Evolutionary conservation across 2,113 vertebrate genomes (phyloP).

Genomic region (Salvelinus fontinalis): DNA sequence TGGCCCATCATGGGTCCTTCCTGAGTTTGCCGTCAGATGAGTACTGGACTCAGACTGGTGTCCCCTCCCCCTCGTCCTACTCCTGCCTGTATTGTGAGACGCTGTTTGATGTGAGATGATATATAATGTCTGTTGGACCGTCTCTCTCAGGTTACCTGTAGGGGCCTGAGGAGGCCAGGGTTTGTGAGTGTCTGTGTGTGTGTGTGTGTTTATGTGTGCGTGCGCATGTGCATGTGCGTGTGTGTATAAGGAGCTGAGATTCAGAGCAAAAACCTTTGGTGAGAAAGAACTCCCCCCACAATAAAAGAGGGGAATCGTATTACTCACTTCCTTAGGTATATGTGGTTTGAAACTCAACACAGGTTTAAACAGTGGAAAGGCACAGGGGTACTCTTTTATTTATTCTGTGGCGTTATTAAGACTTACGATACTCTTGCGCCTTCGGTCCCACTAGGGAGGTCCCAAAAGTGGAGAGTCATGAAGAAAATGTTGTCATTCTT

Average conservation of each 20-base stretch:
- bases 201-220: too few species aligned
- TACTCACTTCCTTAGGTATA: too few species aligned
- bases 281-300: not conserved
- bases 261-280: slow-evolving; percentile 21
- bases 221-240: too few species aligned
- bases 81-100: slow-evolving; percentile 3
- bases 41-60: not conserved
- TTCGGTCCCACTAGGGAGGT: slow-evolving; percentile 23
- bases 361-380: slow-evolving; percentile 52
- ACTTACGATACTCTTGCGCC: slow-evolving; percentile 43
- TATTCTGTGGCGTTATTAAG: slow-evolving; percentile 2
- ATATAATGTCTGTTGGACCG: slow-evolving; percentile 60
- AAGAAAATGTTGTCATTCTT: too few species aligned
- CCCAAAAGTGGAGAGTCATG: too few species aligned
- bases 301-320: slow-evolving; percentile 18
- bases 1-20: slow-evolving; percentile 28
- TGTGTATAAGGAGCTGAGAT: slow-evolving; percentile 11
- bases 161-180: slow-evolving; percentile 9
- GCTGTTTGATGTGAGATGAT: slow-evolving; percentile 60
- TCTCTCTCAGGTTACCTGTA: slow-evolving; percentile 60
- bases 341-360: too few species aligned
- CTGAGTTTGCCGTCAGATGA: not conserved
- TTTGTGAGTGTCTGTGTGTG: too few species aligned
- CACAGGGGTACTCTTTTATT: slow-evolving; percentile 35
- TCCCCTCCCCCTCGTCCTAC: not conserved